Evolutionary conservation across 2,888 invertebrate genomes (phyloP), one percentile per base, ranked within the genome.

Genomic region (Cephus pygmeus): DNA sequence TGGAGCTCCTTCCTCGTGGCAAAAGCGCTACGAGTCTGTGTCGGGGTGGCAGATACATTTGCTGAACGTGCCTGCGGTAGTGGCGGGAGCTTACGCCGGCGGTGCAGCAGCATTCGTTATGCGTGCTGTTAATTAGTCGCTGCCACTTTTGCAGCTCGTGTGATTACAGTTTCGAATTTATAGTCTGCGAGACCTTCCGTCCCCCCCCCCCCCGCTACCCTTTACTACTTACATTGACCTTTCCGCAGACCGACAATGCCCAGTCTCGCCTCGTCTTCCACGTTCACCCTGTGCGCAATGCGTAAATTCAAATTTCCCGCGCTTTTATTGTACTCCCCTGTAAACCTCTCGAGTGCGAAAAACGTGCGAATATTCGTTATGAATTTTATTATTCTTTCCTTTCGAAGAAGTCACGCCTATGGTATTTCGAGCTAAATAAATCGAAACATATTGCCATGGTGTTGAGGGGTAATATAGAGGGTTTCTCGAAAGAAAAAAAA

Each of bases 61-160:
- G 40, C 68, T 77, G 75, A 56, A 56, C 40, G 40, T 56, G 40
- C 23, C 23, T 56, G 40, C 40, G 40, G 40, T 56, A 23, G 40
- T 56, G 40, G 40, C 23, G 40, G 23, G 40, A 4, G 40, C 40
- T 56, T 56, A 56, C 23, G 40, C 15, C 40, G 40, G 40, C 40
- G 23, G 9, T 23, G 40, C 40, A 56, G 79, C 77, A 76, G 80
- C 82, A 82, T 80, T 77, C 81, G 80, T 86, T 84, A 81, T 81
- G 78, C 81, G 77, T 80, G 81, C 81, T 84, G 84, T 88, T 87
- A 87, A 88, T 88, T 86, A 86, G 84, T 85, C 82, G 81, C 79
- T 79, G 77, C 76, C 79, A 80, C 81, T 84, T 83, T 84, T 82
- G 79, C 69, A 15, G 77, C 81, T 80, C 69, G 69, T 75, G 78